phyloP scores from a whole-genome alignment of 2,888 invertebrate genomes.

The Dasypogon diadema region DNA sequence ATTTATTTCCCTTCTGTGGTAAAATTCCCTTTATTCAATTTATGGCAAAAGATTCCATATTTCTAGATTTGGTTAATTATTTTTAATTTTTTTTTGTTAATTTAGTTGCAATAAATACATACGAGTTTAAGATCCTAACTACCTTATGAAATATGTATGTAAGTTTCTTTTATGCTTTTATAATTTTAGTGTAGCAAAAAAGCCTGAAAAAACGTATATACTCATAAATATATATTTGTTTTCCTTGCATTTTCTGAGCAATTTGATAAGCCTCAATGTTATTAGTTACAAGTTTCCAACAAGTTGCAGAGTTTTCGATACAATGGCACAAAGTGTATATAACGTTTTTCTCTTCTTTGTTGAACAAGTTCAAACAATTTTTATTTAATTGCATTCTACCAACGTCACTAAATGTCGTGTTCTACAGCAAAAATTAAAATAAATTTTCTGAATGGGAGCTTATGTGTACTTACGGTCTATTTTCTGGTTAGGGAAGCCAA shows the following conservation, averaged over 20 bases:
- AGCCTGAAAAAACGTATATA: neutral
- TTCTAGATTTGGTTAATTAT: neutral
- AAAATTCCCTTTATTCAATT: neutral
- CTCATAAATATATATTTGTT: neutral
- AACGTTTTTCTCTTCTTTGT: too few species aligned
- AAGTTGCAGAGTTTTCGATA: neutral
- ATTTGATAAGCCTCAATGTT: neutral
- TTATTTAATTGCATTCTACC: too few species aligned
- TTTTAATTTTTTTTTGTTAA: neutral
- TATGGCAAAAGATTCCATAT: too few species aligned
- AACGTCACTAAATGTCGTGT: too few species aligned
- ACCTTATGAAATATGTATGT: constrained; percentile 16
- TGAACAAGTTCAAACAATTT: too few species aligned
- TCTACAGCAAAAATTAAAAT: too few species aligned
- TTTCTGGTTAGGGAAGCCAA: too few species aligned
- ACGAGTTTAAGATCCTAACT: constrained; percentile 45
- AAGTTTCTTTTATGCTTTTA: constrained; percentile 1
- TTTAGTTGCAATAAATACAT: neutral
- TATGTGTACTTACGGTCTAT: too few species aligned
- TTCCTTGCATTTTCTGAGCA: neutral
- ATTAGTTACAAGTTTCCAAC: too few species aligned
- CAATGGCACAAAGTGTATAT: neutral
- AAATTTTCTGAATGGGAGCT: too few species aligned
- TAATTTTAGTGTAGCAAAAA: neutral
- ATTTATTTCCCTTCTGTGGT: neutral